phyloP scores from a whole-genome alignment of 2,888 invertebrate genomes.

The Stictocephala bisonia region DNA sequence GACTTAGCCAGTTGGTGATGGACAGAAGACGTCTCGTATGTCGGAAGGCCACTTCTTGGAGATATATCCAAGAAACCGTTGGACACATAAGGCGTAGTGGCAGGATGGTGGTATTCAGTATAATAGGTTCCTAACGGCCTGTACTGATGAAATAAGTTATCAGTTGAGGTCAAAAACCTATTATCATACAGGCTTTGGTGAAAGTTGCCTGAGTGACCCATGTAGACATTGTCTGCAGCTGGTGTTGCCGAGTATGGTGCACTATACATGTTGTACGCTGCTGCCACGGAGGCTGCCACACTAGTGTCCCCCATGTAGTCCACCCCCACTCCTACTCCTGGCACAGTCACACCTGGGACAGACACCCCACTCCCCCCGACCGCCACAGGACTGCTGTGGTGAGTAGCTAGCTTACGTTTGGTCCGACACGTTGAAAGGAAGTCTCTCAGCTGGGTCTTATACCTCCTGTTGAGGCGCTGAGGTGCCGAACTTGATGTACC shows the following conservation, averaged over 20 bases:
- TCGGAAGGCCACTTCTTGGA: conserved; percentile 71
- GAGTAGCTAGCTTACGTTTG: conserved; percentile 73
- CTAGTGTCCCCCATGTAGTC: conserved; percentile 73
- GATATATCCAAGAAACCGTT: conserved; percentile 87
- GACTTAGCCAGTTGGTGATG: conserved; percentile 53
- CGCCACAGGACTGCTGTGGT: conserved; percentile 65
- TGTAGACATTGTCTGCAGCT: conserved; percentile 71
- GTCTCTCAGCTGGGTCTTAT: conserved; percentile 93
- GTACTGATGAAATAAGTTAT: conserved; percentile 91
- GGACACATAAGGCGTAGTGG: conserved; percentile 75
- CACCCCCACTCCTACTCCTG: conserved; percentile 69
- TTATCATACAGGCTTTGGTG: conserved; percentile 74
- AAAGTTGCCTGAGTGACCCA: conserved; percentile 77
- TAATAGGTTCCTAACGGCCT: conserved; percentile 87
- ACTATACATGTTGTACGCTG: conserved; percentile 84
- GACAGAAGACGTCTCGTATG: conserved; percentile 67
- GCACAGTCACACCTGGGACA: conserved; percentile 70
- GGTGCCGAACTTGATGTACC: conserved; percentile 72
- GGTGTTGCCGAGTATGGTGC: conserved; percentile 79
- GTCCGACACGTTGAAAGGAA: conserved; percentile 92
- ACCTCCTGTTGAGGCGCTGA: conserved; percentile 86
- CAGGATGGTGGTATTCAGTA: conserved; percentile 71
- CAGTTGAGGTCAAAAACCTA: conserved; percentile 82
- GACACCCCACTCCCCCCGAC: conserved; percentile 61
- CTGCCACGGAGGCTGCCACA: conserved; percentile 74